Evolutionary conservation across 1,140 invertebrate species (phyloP).

Genomic region (Camponotus floridanus): DNA sequence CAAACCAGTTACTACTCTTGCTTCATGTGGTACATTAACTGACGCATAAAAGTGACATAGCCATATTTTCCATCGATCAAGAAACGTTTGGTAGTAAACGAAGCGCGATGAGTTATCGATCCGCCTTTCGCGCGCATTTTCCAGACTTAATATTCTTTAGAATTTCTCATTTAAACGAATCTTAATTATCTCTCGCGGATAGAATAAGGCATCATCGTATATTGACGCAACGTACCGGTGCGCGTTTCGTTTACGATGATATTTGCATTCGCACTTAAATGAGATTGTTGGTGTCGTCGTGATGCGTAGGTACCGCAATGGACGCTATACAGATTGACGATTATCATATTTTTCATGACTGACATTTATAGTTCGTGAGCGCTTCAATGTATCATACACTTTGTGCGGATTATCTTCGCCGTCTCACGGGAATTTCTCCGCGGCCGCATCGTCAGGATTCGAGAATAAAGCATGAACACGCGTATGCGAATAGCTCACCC

Average conservation of each 20-base stretch:
- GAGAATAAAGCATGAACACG: constrained; percentile 49
- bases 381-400: constrained; percentile 62
- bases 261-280: not conserved
- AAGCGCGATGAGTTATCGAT: constrained; percentile 5
- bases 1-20: constrained; percentile 69
- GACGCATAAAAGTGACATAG: constrained; percentile 21
- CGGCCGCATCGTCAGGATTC: constrained; percentile 20
- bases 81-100: not conserved
- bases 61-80: constrained; percentile 19
- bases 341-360: constrained; percentile 64
- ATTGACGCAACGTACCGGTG: not conserved
- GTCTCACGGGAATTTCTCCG: constrained; percentile 42
- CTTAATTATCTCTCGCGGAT: not conserved
- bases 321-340: constrained; percentile 46
- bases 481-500: constrained; percentile 44
- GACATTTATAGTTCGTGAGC: constrained; percentile 64
- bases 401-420: constrained; percentile 45
- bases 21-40: constrained; percentile 38
- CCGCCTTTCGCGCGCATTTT: not conserved
- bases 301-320: constrained; percentile 11
- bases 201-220: not conserved
- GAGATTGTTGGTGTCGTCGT: constrained; percentile 1
- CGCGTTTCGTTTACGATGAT: constrained; percentile 12
- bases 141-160: not conserved
- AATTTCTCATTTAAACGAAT: not conserved